Percentiles rank a stretch among this genome's conserved stretches.
phyloP scores from a whole-genome alignment of 2,888 invertebrate genomes.

The Idaea dimidiata region DNA sequence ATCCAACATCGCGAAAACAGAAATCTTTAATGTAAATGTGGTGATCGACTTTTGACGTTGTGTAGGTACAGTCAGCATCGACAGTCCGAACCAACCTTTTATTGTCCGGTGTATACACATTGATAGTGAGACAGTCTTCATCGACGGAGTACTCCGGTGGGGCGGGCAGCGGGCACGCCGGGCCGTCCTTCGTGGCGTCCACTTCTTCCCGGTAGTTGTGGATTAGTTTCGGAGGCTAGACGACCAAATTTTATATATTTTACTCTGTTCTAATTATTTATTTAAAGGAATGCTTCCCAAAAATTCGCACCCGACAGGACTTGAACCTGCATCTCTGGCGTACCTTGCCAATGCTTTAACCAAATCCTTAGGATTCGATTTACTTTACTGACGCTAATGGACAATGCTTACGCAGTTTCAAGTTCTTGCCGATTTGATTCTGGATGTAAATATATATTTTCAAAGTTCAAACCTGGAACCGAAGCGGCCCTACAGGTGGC shows the following conservation, averaged over 20 bases:
- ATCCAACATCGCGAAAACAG: no score
- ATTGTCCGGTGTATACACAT: conserved; percentile 75
- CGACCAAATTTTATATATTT: background rate
- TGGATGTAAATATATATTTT: background rate
- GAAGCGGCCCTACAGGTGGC: conserved; percentile 55
- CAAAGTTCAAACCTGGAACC: conserved; percentile 54
- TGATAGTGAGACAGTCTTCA: conserved; percentile 85
- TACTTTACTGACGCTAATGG: no score
- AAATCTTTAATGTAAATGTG: no score
- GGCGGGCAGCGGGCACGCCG: conserved; percentile 78
- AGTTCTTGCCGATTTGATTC: no score
- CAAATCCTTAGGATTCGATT: no score
- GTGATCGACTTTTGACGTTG: background rate
- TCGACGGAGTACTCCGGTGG: conserved; percentile 54
- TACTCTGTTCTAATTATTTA: background rate
- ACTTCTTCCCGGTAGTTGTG: conserved; percentile 71
- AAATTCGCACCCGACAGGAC: no score
- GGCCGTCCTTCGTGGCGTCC: conserved; percentile 81
- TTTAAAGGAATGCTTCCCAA: no score
- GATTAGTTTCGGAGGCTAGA: conserved; percentile 74
- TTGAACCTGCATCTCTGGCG: no score
- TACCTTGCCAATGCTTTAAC: no score
- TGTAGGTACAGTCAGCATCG: background rate
- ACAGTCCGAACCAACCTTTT: conserved; percentile 28
- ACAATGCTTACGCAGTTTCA: no score